These are phyloP conservation scores for Hassar affinis DNA, from an alignment of 2,113 vertebrate species.

Conservation along the genomic window DNA sequence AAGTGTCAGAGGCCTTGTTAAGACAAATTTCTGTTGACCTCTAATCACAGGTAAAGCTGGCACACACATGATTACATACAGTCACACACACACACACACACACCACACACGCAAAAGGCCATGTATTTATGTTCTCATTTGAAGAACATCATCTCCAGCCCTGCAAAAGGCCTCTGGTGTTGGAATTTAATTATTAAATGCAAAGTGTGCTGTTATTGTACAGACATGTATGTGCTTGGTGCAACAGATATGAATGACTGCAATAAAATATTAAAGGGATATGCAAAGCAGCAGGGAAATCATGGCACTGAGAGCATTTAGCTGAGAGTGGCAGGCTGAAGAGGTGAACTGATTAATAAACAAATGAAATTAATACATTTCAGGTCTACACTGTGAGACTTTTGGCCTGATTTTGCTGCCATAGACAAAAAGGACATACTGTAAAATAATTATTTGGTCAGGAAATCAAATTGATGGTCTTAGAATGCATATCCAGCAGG, in stretches of 20 bases:
- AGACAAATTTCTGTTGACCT: slow-evolving; percentile 6
- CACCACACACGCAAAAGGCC: neutral
- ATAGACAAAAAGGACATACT: neutral
- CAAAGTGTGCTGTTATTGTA: slow-evolving; percentile 42
- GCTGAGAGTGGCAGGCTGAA: slow-evolving; percentile 13
- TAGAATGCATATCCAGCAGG: neutral
- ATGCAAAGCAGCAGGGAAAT: slow-evolving; percentile 64
- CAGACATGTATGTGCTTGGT: slow-evolving; percentile 48
- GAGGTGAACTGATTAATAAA: slow-evolving; percentile 18
- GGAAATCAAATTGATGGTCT: neutral
- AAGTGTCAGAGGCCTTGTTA: neutral
- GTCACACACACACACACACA: neutral
- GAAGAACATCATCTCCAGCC: slow-evolving; percentile 8
- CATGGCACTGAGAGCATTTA: slow-evolving; percentile 19
- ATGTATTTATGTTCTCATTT: neutral
- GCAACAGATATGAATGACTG: slow-evolving; percentile 69
- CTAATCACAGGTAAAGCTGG: slow-evolving; percentile 37
- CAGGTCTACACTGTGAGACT: neutral
- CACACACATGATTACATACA: neutral
- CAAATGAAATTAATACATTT: neutral
- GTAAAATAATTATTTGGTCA: neutral
- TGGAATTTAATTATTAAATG: slow-evolving; percentile 42
- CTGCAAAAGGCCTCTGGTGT: slow-evolving; percentile 39
- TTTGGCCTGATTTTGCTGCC: neutral
- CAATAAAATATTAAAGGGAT: slow-evolving; percentile 75